These are phyloP conservation scores for Drosophila prosaltans DNA, from an alignment of 1,140 invertebrate genomes.

Conservation along the genomic window DNA sequence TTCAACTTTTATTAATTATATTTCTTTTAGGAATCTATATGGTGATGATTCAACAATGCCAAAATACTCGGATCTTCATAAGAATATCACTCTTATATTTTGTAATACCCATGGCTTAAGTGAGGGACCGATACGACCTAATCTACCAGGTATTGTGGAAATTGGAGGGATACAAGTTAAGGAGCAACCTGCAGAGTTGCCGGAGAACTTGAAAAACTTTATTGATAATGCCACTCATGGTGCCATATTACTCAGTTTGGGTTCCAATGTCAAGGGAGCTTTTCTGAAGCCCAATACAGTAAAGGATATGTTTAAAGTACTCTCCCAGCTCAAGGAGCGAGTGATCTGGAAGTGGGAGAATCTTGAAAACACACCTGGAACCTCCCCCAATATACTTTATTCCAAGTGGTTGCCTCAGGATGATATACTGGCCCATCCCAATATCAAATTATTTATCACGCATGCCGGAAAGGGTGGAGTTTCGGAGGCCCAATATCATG, in stretches of 20 bases:
- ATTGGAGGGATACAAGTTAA: constrained; percentile 81
- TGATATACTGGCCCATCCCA: constrained; percentile 84
- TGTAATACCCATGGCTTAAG: constrained; percentile 34
- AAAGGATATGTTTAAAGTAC: constrained; percentile 82
- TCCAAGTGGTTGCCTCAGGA: constrained; percentile 86
- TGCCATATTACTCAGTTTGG: constrained; percentile 86
- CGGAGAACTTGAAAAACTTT: constrained; percentile 51
- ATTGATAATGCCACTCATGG: constrained; percentile 49
- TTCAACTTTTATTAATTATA: neutral
- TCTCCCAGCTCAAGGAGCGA: constrained; percentile 80
- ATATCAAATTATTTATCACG: constrained; percentile 88
- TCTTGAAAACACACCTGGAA: constrained; percentile 65
- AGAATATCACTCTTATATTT: constrained; percentile 45
- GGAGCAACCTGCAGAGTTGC: constrained; percentile 55
- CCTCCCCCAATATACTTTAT: constrained; percentile 85
- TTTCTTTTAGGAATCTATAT: constrained; percentile 10
- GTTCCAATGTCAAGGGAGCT: constrained; percentile 83
- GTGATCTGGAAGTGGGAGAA: constrained; percentile 85
- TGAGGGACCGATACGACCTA: constrained; percentile 54
- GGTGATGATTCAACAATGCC: constrained; percentile 20
- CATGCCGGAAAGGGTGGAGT: constrained; percentile 87
- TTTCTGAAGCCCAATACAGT: constrained; percentile 80
- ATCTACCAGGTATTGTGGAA: constrained; percentile 73
- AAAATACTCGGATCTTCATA: constrained; percentile 23
- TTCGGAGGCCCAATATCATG: constrained; percentile 84